Base-by-base conservation (phyloP, 2,113 vertebrate species). In the Mixornis gularis region DNA sequence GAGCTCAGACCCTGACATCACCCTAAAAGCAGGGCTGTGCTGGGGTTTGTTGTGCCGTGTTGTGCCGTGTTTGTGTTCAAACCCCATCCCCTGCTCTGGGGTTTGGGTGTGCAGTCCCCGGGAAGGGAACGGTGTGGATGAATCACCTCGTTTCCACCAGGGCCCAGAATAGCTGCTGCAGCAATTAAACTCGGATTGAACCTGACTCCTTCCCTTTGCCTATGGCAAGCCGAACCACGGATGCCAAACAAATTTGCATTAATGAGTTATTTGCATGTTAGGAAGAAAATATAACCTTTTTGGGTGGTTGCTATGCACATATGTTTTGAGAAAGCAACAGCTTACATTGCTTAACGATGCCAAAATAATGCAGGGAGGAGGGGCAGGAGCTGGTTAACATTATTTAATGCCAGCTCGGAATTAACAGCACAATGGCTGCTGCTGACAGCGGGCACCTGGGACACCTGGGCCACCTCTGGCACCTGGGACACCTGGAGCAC, bases 111-210 rank as follows among this genome's bases (percentile, higher is more conserved):
- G 48, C 2, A 2, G 12, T n/a, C 21, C 17, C 4, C 52, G 66
- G 27, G 17, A 34, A 27, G 44, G 53, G 25, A 38, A 36, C 1
- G 43, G 9, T 3, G 1, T 2, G 19, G 0, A 26, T 95, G 93
- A 78, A 84, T 95, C 93, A 88, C 90, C 85, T 90, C 14, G 13
- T 52, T 66, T 65, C 49, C 88, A 17, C 8, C 21, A 51, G 76
- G 74, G 71, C 83, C 90, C 79, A 32, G 88, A 90, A 88, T 58
- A 86, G 86, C 72, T 44, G 51, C 76, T 89, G 85, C 8, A 86
- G 90, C 83, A 53, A 93, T 95, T 95, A 84, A 93, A 93, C 93
- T 89, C 3, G 49, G 20, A 55, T 58, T 96, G 94, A 95, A 95
- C 95, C 88, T 44, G 69, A 4, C 85, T 93, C 72, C 65, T 90